These are phyloP conservation scores for Bombus superbus DNA, from an alignment of 1,140 invertebrate species.

Conservation along the genomic window DNA sequence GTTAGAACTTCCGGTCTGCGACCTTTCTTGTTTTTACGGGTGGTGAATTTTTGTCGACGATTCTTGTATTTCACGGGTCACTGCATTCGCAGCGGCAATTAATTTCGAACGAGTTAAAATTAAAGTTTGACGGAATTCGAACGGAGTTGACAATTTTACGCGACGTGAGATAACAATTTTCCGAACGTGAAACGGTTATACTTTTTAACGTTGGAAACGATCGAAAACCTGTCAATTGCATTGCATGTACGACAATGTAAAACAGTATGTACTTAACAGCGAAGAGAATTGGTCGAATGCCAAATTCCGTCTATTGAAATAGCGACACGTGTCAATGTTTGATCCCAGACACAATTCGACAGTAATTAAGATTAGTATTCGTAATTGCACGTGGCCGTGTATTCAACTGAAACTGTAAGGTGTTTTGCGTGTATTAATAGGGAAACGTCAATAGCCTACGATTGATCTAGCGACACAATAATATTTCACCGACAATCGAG, in stretches of 20 bases:
- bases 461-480: slow-evolving; percentile 20
- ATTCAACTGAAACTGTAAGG: not conserved
- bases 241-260: not conserved
- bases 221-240: not conserved
- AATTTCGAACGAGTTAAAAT: not conserved
- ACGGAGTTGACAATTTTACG: not conserved
- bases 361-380: slow-evolving; percentile 20
- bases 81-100: not conserved
- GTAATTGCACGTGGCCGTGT: not conserved
- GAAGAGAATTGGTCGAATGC: not conserved
- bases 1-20: not conserved
- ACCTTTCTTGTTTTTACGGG: not conserved
- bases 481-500: slow-evolving; percentile 27
- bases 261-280: not conserved
- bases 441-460: not conserved
- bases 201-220: not conserved
- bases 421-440: not conserved
- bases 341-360: not conserved
- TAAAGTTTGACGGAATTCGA: not conserved
- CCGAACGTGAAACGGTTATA: not conserved
- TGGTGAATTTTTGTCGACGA: not conserved
- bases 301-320: not conserved
- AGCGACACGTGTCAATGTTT: not conserved
- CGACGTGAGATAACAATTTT: not conserved
- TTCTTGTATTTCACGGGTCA: not conserved